Base-by-base conservation (phyloP, 2,113 vertebrate genomes). In the Poecilia latipinna region DNA sequence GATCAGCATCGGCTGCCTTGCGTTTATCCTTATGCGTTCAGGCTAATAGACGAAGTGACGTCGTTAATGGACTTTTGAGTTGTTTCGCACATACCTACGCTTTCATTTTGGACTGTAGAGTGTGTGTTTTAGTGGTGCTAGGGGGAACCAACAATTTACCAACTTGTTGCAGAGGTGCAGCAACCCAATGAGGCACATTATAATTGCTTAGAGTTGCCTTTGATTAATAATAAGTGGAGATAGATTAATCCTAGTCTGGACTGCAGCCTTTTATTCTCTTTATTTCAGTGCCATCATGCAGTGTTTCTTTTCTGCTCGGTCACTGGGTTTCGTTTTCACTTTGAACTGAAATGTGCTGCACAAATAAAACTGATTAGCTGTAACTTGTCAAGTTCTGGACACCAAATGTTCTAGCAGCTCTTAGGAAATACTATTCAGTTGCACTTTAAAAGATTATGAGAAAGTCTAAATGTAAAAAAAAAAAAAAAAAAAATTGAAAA, bases 41-140 rank as follows among this genome's bases (percentile, higher is more conserved):
- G 66, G 64, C 42, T 73, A 77, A 77, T 73, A 73, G 70, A 90
- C 70, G 70, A 85, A 85, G 61, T 68, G 68, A 54, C 69, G 72
- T 61, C 77, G 76, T 78, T 75, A 71, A 65, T 73, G 77, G 76
- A 66, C 65, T 80, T 70, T 84, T 37, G 65, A 63, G 37, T 77
- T 70, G 54, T 67, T 85, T 39, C 80, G 76, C 61, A 61, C 70
- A 26, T 73, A 67, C 39, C 54, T 68, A 86, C 72, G 48, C 65
- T 83, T 78, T 12, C 69, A 61, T 61, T 79, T 75, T 51, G 37
- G 57, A 65, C 70, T 42, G 35, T 28, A 44, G 22, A 12, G 6
- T 71, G 78, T 79, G 29, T 68, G 22, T 71, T 42, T 71, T 66
- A 35, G 13, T 72, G 70, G 33, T 65, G 32, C 68, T 12, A 37